phyloP scores from a whole-genome alignment of 2,888 invertebrate species.

The Tipula helvola region DNA sequence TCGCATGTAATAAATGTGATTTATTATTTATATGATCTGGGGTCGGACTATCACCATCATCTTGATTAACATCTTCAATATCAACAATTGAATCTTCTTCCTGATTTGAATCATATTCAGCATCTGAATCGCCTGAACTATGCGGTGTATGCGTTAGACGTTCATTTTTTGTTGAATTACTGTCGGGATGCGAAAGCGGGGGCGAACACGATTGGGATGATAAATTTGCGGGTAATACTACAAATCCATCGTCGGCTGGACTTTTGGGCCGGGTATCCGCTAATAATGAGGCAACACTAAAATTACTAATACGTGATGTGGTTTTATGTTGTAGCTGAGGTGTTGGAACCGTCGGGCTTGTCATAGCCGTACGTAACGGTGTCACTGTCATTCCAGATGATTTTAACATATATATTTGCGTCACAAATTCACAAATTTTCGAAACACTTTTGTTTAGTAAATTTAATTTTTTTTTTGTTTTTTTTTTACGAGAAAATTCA shows the following conservation, averaged over 20 bases:
- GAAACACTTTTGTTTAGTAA: neutral
- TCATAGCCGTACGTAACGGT: constrained; percentile 48
- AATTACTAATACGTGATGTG: constrained; percentile 55
- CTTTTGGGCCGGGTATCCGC: constrained; percentile 63
- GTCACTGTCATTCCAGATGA: constrained; percentile 44
- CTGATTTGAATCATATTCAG: constrained; percentile 34
- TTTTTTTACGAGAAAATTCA: neutral
- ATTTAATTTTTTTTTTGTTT: neutral
- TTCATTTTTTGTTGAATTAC: constrained; percentile 28
- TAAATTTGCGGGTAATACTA: neutral
- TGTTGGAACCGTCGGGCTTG: constrained; percentile 43
- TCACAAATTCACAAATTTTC: constrained; percentile 5
- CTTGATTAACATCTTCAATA: constrained; percentile 60
- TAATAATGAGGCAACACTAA: constrained; percentile 79
- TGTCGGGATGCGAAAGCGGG: constrained; percentile 19
- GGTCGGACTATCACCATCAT: constrained; percentile 37
- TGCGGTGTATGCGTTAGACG: constrained; percentile 35
- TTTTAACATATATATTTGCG: constrained; percentile 30
- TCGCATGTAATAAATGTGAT: constrained; percentile 27
- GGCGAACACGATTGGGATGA: constrained; percentile 13
- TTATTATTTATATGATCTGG: constrained; percentile 33
- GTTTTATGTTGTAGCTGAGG: constrained; percentile 37
- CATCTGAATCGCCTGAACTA: constrained; percentile 34
- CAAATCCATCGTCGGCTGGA: neutral
- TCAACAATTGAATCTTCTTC: constrained; percentile 57